Evolutionary conservation across 2,888 invertebrate species (phyloP).

Genomic region (Eueremaeus valkanovi): DNA sequence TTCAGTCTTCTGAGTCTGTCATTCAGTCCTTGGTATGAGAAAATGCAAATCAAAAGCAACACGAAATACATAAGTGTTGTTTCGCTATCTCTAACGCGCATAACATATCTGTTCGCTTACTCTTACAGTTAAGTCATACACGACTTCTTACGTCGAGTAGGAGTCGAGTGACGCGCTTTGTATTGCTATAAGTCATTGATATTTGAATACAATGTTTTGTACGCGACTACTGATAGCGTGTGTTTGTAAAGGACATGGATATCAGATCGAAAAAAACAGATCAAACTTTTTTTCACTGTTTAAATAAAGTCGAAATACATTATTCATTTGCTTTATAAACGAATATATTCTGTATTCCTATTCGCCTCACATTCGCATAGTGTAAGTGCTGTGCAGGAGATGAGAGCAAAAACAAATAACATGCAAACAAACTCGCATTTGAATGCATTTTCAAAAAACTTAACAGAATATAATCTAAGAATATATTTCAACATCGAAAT

Average conservation of each 20-base stretch:
- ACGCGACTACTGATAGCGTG: not conserved
- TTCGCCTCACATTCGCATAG: not conserved
- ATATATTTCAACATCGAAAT: too few species aligned
- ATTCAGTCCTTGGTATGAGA: not conserved
- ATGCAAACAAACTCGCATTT: not conserved
- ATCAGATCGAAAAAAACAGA: not conserved
- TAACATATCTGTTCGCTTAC: not conserved
- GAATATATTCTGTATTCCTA: not conserved
- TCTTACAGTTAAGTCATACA: not conserved
- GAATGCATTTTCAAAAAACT: not conserved
- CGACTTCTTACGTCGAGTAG: not conserved
- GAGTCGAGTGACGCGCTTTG: not conserved
- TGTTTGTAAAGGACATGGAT: too few species aligned
- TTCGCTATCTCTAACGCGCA: not conserved
- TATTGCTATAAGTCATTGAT: not conserved
- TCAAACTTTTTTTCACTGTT: not conserved
- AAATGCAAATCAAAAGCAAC: not conserved
- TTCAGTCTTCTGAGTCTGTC: not conserved
- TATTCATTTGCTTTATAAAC: not conserved
- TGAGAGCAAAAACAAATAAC: not conserved
- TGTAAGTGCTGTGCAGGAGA: not conserved
- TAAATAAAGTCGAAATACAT: slow-evolving; percentile 10
- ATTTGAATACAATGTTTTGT: slow-evolving; percentile 28
- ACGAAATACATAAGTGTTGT: too few species aligned
- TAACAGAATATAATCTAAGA: too few species aligned